phyloP scores from a whole-genome alignment of 2,113 vertebrate genomes.

The Phaetusa simplex region DNA sequence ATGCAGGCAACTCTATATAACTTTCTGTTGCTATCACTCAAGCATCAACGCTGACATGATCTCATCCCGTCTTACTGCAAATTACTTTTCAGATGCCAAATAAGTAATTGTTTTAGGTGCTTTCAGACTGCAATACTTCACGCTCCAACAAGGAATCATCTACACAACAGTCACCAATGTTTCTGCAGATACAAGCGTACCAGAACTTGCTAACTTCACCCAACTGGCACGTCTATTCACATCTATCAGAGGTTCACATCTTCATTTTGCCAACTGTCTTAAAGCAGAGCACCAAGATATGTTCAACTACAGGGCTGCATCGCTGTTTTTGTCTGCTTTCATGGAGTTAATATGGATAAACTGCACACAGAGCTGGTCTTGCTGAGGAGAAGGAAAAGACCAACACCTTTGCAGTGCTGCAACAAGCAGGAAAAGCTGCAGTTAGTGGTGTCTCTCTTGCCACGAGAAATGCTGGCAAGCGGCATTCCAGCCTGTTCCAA shows the following conservation, averaged over 20 bases:
- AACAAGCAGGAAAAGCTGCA: background rate
- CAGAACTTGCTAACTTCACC: background rate
- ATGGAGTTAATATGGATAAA: background rate
- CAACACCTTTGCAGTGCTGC: background rate
- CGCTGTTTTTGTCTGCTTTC: background rate
- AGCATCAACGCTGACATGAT: background rate
- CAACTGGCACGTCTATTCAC: background rate
- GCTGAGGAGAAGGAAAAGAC: background rate
- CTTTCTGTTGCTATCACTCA: background rate
- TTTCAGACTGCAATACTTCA: background rate
- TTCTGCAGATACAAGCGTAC: background rate
- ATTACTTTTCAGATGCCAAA: background rate
- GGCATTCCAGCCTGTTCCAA: background rate
- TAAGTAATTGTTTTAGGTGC: background rate
- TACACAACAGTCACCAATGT: background rate
- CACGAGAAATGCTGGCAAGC: background rate
- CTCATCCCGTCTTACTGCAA: background rate
- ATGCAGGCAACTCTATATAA: background rate
- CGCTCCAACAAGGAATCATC: background rate
- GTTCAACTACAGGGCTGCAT: background rate
- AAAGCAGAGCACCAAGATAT: background rate
- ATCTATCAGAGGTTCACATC: background rate
- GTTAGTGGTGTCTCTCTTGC: background rate
- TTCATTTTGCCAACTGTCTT: background rate
- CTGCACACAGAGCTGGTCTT: background rate